phyloP scores from a whole-genome alignment of 1,140 invertebrate species.

The Leptinotarsa undecemlineata region DNA sequence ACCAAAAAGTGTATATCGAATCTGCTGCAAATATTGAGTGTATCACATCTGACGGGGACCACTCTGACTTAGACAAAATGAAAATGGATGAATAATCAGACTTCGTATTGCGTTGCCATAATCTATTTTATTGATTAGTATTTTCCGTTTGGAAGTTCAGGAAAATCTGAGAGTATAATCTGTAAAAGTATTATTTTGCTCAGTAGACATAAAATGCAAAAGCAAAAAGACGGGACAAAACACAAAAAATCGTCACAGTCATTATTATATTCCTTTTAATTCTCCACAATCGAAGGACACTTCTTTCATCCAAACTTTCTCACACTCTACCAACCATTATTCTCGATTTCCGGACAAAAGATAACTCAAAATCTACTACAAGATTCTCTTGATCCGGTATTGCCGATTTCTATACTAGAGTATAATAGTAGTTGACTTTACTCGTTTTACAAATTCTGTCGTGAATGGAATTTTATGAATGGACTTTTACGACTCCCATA shows the following conservation, averaged over 20 bases:
- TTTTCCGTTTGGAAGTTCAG: too few species aligned
- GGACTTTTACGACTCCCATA: conserved; percentile 28
- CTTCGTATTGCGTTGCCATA: too few species aligned
- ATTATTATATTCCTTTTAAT: conserved; percentile 18
- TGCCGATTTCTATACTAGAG: conserved; percentile 30
- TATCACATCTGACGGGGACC: too few species aligned
- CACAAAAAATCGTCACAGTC: not conserved
- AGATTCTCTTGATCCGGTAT: conserved; percentile 21
- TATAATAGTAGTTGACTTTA: conserved; percentile 36
- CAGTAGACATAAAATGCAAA: not conserved
- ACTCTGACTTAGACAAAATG: too few species aligned
- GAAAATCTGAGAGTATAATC: too few species aligned
- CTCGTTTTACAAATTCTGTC: conserved; percentile 30
- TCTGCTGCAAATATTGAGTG: too few species aligned
- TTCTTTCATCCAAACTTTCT: conserved; percentile 32
- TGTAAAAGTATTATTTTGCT: not conserved
- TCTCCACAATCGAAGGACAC: not conserved
- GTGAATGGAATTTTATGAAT: conserved; percentile 31
- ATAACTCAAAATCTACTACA: conserved; percentile 30
- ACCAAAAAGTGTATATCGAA: too few species aligned
- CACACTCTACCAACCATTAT: conserved; percentile 29
- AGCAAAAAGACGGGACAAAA: not conserved
- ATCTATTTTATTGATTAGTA: too few species aligned
- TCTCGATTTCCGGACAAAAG: conserved; percentile 23
- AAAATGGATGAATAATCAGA: too few species aligned